Conservation (phyloP, 2,797 vertebrate genomes). For the Poeciliopsis infans region DNA sequence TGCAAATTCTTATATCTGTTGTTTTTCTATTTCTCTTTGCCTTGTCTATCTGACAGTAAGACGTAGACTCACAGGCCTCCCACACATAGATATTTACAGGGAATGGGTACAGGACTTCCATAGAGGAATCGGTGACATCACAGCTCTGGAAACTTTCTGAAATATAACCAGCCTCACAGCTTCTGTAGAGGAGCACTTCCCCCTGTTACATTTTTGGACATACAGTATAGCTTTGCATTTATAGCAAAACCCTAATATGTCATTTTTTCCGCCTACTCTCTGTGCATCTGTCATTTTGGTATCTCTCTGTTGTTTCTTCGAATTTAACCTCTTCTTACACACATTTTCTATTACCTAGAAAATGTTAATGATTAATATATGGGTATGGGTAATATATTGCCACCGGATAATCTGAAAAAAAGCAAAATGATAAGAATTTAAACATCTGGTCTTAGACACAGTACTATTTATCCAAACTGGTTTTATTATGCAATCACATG, state of each 20-base stretch:
- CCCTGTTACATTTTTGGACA: neutral
- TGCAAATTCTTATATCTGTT: conserved; percentile 47
- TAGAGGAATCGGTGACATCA: conserved; percentile 57
- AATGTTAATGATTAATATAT: too few relatives aligned
- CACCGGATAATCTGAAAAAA: neutral
- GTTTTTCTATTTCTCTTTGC: conserved; percentile 27
- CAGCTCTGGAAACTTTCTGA: conserved; percentile 52
- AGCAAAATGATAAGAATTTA: neutral
- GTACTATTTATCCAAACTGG: neutral
- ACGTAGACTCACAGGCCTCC: conserved; percentile 12
- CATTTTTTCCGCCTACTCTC: conserved; percentile 18
- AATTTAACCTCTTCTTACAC: neutral
- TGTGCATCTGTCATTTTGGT: conserved; percentile 28
- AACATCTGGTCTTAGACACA: neutral
- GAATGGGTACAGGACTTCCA: conserved; percentile 35
- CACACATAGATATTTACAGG: conserved; percentile 18
- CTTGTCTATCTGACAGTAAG: conserved; percentile 41
- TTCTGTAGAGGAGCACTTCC: conserved; percentile 17
- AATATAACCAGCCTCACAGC: conserved; percentile 57
- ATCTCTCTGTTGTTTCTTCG: neutral
- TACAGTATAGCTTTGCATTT: conserved; percentile 22
- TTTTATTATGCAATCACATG: neutral
- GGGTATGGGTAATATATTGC: neutral
- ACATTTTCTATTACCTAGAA: neutral
- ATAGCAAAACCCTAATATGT: conserved; percentile 17